Evolutionary conservation across 2,888 invertebrate genomes (phyloP), one percentile per base, ranked within the genome.

Genomic region (Tortricodes alternella): DNA sequence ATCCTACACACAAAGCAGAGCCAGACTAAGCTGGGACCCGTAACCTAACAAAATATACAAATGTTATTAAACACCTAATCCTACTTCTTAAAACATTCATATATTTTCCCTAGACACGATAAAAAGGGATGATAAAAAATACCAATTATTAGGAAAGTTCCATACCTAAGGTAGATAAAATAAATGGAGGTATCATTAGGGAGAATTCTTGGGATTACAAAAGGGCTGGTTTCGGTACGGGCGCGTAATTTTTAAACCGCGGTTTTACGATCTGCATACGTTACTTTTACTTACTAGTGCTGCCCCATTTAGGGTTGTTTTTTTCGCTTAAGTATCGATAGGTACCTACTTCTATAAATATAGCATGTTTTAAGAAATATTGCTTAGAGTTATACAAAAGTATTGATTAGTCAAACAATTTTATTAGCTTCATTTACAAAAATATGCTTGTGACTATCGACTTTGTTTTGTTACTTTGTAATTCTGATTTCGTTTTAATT

Each of bases 161-260:
- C 67, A 73, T 70, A 71, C 69, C 55, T 59, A 46, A 52, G 58
- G 43, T 34, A 60, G 80, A 78, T 80, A 69, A 68, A 71, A 80
- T 76, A 76, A 85, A 83, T 76, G 80, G 77, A 74, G 77, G 78
- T 73, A 81, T 83, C 80, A 83, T 88, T 85, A 84, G 72, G 76
- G 78, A 71, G 76, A 74, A 84, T 85, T 84, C 85, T 85, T 83
- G 67, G 87, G 89, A 88, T 89, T 89, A 88, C 82, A 79, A 85
- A 85, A 80, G 83, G 82, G 70, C 65, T 65, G 68, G 63, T 74
- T 67, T 71, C 72, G 74, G 70, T 66, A 62, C 65, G 71, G 71
- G 74, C 78, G 75, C 71, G 80, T 82, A 83, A 85, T 88, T 87
- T 89, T 85, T 83, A 84, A 84, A 84, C 68, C 82, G 81, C 59